These are phyloP conservation scores for Tychaedon coryphoeus DNA, from an alignment of 2,113 vertebrate species.

Conservation along the genomic window DNA sequence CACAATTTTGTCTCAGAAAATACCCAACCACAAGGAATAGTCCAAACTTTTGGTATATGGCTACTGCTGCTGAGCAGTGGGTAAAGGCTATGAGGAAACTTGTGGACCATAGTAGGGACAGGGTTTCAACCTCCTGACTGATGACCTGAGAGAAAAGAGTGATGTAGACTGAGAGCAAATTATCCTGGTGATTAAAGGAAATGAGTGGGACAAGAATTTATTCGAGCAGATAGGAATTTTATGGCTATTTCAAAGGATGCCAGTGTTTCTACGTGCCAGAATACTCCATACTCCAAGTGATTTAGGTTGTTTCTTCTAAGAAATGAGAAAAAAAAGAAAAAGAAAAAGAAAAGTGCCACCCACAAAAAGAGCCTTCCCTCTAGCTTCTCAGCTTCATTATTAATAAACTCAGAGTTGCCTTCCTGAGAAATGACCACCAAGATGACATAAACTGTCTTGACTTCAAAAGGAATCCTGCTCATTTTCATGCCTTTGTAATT, in stretches of 20 bases:
- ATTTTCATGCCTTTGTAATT: conserved; percentile 58
- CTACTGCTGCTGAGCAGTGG: background rate
- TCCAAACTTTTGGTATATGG: background rate
- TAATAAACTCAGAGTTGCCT: background rate
- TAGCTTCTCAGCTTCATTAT: conserved; percentile 12
- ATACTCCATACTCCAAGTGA: background rate
- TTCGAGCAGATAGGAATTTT: background rate
- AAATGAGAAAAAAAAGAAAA: background rate
- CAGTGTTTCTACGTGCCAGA: background rate
- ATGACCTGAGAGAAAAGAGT: background rate
- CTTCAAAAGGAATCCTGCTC: conserved; percentile 43
- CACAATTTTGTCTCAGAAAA: background rate
- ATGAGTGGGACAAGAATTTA: background rate
- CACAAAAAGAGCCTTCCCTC: background rate
- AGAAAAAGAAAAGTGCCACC: background rate
- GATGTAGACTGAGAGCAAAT: background rate
- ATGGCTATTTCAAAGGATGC: background rate
- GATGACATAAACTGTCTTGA: background rate
- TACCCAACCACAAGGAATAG: background rate
- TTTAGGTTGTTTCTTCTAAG: background rate
- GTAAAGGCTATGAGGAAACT: background rate
- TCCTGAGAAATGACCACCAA: conserved; percentile 37
- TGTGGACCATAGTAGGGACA: background rate
- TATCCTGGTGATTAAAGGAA: background rate
- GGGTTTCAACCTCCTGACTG: background rate